Conservation (phyloP, 2,888 invertebrate species). For the Agonum fuliginosum region DNA sequence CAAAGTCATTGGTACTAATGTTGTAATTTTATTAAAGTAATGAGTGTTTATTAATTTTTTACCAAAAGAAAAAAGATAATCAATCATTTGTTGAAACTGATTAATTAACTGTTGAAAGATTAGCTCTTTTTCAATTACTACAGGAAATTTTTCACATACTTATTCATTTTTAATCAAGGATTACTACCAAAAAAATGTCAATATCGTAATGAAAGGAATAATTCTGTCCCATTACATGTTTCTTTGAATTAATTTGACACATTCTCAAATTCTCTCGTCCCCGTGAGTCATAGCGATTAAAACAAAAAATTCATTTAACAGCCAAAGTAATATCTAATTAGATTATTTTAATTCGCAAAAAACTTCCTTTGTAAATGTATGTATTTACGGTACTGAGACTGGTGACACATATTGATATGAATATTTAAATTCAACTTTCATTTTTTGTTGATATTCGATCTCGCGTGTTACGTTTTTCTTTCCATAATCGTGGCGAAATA, state of each 20-base stretch:
- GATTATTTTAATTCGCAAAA: conserved; percentile 11
- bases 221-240: background rate
- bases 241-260: conserved; percentile 3
- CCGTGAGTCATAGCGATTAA: background rate
- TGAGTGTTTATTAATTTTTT: too few relatives aligned
- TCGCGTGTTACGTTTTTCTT: conserved; percentile 32
- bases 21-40: too few relatives aligned
- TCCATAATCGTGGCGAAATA: conserved; percentile 21
- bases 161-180: conserved; percentile 30
- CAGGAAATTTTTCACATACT: conserved; percentile 1
- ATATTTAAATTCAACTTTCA: conserved; percentile 30
- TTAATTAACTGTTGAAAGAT: conserved; percentile 26
- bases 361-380: background rate
- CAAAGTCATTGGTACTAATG: too few relatives aligned
- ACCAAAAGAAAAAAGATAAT: background rate
- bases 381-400: conserved; percentile 17
- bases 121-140: background rate
- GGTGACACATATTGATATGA: conserved; percentile 30
- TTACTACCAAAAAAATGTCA: conserved; percentile 3
- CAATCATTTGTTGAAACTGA: conserved; percentile 29
- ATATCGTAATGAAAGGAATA: background rate
- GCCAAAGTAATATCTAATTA: conserved; percentile 2
- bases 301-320: background rate
- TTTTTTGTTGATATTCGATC: conserved; percentile 25
- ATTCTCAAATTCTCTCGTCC: background rate